Conservation (phyloP, 2,888 invertebrate species). For the Ecliptopera silaceata region DNA sequence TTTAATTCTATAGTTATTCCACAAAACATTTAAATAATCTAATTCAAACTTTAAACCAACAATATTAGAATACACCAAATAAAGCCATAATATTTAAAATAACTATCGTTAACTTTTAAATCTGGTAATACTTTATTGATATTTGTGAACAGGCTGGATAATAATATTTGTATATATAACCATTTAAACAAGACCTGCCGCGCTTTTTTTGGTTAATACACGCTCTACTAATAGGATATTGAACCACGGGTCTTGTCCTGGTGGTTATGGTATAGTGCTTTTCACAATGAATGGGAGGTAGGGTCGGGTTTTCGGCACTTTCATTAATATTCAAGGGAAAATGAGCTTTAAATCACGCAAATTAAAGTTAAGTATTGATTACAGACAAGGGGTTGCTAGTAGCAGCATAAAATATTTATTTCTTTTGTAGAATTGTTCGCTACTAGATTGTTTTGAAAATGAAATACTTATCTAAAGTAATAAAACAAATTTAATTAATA, state of each 20-base stretch:
- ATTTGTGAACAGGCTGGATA: slow-evolving; percentile 80
- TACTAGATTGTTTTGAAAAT: no score
- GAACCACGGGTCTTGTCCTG: slow-evolving; percentile 44
- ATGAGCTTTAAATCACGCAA: background rate
- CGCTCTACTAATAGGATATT: slow-evolving; percentile 38
- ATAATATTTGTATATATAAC: slow-evolving; percentile 78
- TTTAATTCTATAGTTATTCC: no score
- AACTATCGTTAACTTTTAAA: slow-evolving; percentile 76
- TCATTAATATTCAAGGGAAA: background rate
- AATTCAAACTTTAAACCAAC: slow-evolving; percentile 3
- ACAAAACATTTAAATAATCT: slow-evolving; percentile 1
- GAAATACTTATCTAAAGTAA: no score
- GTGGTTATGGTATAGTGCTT: slow-evolving; percentile 63
- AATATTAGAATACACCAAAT: slow-evolving; percentile 45
- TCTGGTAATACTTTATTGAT: slow-evolving; percentile 82
- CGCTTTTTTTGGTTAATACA: slow-evolving; percentile 33
- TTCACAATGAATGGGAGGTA: slow-evolving; percentile 78
- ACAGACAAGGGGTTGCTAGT: background rate
- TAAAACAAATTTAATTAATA: no score
- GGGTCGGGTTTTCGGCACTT: slow-evolving; percentile 47
- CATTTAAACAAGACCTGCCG: slow-evolving; percentile 55
- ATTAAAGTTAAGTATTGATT: background rate
- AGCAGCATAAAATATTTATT: no score
- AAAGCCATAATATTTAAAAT: slow-evolving; percentile 58
- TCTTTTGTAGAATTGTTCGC: no score